phyloP scores from a whole-genome alignment of 2,888 invertebrate species.

The Notocelia uddmanniana region DNA sequence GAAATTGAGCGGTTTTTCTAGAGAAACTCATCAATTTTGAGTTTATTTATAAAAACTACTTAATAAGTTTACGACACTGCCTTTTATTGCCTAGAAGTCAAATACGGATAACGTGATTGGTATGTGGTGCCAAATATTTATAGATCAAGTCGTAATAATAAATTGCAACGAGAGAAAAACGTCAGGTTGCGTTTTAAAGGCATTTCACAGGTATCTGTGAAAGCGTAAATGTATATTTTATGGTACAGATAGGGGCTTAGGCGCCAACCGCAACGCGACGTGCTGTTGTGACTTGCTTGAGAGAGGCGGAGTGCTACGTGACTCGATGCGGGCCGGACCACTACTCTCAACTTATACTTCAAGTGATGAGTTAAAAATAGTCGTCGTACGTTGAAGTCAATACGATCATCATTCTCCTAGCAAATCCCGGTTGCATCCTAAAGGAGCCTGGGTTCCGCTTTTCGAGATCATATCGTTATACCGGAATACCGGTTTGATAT shows the following conservation, averaged over 20 bases:
- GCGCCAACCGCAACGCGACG: constrained; percentile 27
- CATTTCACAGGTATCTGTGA: no score
- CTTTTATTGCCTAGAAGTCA: no score
- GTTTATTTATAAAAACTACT: no score
- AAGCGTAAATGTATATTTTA: constrained; percentile 12
- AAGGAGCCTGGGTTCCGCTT: no score
- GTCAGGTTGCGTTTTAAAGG: not conserved
- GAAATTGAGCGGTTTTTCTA: no score
- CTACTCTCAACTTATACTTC: not conserved
- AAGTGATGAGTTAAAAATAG: not conserved
- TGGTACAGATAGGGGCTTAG: constrained; percentile 13
- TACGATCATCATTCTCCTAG: not conserved
- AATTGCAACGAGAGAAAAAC: not conserved
- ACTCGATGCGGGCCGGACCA: constrained; percentile 35
- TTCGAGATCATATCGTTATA: no score
- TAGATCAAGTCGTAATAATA: not conserved
- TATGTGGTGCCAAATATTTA: no score
- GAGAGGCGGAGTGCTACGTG: constrained; percentile 18
- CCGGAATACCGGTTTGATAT: no score
- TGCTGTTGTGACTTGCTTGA: constrained; percentile 13
- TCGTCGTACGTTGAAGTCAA: not conserved
- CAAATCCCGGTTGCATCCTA: not conserved
- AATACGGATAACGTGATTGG: no score
- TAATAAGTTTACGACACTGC: no score
- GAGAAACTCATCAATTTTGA: no score